phyloP scores from a whole-genome alignment of 1,140 invertebrate genomes.

The Arion vulgaris region DNA sequence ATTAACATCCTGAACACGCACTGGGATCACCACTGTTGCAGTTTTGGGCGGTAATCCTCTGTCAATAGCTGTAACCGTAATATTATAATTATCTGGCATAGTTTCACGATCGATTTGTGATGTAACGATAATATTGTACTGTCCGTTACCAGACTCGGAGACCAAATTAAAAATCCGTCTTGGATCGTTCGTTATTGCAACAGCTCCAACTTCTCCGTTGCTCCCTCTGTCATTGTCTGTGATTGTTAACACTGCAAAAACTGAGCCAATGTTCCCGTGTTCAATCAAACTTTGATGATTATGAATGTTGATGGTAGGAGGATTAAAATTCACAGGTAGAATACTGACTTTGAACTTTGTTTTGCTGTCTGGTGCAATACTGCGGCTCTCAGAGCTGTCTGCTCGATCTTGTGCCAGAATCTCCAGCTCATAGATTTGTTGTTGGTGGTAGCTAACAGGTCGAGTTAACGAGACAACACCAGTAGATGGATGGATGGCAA shows the following conservation, averaged over 20 bases:
- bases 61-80: slow-evolving; percentile 89
- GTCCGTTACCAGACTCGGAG: slow-evolving; percentile 73
- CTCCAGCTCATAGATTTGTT: slow-evolving; percentile 79
- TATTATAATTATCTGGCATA: slow-evolving; percentile 75
- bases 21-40: slow-evolving; percentile 63
- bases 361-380: slow-evolving; percentile 75
- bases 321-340: slow-evolving; percentile 87
- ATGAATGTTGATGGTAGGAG: slow-evolving; percentile 85
- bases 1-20: slow-evolving; percentile 84
- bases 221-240: slow-evolving; percentile 86
- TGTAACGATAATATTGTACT: slow-evolving; percentile 74
- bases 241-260: slow-evolving; percentile 89
- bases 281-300: slow-evolving; percentile 86
- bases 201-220: slow-evolving; percentile 85
- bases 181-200: slow-evolving; percentile 87
- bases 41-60: slow-evolving; percentile 81
- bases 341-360: slow-evolving; percentile 85
- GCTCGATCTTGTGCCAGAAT: slow-evolving; percentile 89
- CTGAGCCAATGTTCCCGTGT: slow-evolving; percentile 73
- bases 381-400: slow-evolving; percentile 75
- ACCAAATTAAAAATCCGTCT: slow-evolving; percentile 87
- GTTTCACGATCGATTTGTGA: slow-evolving; percentile 82
- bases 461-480: slow-evolving; percentile 89
- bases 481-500: slow-evolving; percentile 92
- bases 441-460: slow-evolving; percentile 75